These are phyloP conservation scores for Noctuana brunneofusca DNA, from an alignment of 2,888 invertebrate genomes.

Conservation along the genomic window DNA sequence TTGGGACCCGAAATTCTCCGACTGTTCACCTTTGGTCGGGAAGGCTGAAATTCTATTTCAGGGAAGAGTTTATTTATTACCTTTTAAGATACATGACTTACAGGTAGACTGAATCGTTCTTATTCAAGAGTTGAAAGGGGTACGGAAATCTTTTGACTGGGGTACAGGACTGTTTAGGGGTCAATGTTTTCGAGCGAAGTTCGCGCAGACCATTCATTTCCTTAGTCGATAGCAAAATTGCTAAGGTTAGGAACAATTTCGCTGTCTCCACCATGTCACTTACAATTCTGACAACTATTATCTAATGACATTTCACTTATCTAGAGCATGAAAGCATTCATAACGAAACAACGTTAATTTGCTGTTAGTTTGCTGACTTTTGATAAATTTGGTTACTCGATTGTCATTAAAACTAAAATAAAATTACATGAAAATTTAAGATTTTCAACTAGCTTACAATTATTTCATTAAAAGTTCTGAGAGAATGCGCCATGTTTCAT, in stretches of 20 bases:
- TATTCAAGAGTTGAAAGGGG: conserved; percentile 6
- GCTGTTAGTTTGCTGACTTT: too few relatives aligned
- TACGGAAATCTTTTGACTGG: background rate
- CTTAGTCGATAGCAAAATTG: too few relatives aligned
- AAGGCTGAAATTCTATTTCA: conserved; percentile 1
- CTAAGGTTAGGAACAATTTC: too few relatives aligned
- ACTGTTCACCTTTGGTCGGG: background rate
- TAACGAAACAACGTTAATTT: too few relatives aligned
- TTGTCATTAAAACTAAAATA: too few relatives aligned
- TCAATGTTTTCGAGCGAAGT: background rate
- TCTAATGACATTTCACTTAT: too few relatives aligned
- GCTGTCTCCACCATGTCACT: background rate
- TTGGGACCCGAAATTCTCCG: background rate
- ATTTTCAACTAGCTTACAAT: too few relatives aligned
- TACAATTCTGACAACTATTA: background rate
- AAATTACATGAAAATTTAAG: too few relatives aligned
- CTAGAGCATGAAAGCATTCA: too few relatives aligned
- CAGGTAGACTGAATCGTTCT: background rate
- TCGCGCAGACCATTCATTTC: background rate
- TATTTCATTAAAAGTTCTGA: too few relatives aligned
- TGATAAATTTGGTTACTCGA: too few relatives aligned
- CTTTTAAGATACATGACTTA: background rate
- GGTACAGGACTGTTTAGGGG: background rate
- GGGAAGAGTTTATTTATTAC: background rate
- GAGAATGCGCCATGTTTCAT: too few relatives aligned